phyloP scores from a whole-genome alignment of 2,888 invertebrate species.

The Polymixis lichenea region DNA sequence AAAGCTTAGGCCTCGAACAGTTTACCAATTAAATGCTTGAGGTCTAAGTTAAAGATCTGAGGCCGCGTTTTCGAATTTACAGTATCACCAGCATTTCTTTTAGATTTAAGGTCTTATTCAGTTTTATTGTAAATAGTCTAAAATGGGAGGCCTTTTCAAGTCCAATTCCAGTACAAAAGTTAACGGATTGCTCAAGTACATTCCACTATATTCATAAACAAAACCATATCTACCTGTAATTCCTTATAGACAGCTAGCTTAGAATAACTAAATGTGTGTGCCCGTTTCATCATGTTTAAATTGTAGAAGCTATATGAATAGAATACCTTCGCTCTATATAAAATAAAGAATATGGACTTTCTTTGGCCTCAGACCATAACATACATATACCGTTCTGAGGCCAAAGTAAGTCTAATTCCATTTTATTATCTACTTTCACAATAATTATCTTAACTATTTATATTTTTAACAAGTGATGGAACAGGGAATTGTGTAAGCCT shows the following conservation, averaged over 20 bases:
- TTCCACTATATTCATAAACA: slow-evolving; percentile 11
- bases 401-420: neutral
- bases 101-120: neutral
- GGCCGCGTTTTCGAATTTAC: neutral
- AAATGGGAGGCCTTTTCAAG: neutral
- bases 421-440: neutral
- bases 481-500: neutral
- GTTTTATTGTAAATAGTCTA: neutral
- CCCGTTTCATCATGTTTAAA: slow-evolving; percentile 25
- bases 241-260: slow-evolving; percentile 38
- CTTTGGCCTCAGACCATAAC: neutral
- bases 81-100: slow-evolving; percentile 22
- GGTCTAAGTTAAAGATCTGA: neutral
- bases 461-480: slow-evolving; percentile 23
- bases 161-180: slow-evolving; percentile 1
- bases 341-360: neutral
- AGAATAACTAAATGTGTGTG: neutral
- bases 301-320: neutral
- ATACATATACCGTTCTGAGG: neutral
- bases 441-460: neutral
- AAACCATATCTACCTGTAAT: slow-evolving; percentile 64
- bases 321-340: too few species aligned
- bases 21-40: neutral
- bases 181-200: slow-evolving; percentile 43
- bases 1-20: neutral